Evolutionary conservation across 2,797 vertebrate species (phyloP).

Genomic region (Lutjanus campechanus): DNA sequence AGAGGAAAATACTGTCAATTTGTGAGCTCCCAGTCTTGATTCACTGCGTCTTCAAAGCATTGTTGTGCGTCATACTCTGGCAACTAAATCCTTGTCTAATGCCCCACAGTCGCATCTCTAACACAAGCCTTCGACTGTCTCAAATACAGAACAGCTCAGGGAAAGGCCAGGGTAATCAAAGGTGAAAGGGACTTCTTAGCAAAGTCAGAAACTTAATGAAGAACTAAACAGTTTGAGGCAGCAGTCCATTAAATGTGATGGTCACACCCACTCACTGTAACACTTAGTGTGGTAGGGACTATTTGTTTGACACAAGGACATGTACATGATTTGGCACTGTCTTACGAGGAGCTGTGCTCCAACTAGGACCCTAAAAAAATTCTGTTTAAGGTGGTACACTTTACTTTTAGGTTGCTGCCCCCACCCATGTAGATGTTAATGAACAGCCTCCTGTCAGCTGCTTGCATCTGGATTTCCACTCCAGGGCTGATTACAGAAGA

Average conservation of each 20-base stretch:
- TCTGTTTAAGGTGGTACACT: neutral
- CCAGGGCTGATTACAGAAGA: slow-evolving; percentile 21
- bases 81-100: slow-evolving; percentile 78
- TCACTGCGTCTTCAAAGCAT: slow-evolving; percentile 77
- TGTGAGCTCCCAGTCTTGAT: slow-evolving; percentile 63
- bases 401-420: neutral
- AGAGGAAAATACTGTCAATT: slow-evolving; percentile 70
- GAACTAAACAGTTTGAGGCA: slow-evolving; percentile 6
- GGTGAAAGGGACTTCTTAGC: slow-evolving; percentile 29
- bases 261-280: neutral
- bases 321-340: neutral
- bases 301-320: neutral
- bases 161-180: slow-evolving; percentile 38
- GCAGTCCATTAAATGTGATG: neutral
- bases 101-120: slow-evolving; percentile 77
- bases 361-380: neutral
- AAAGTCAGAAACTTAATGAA: slow-evolving; percentile 4
- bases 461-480: slow-evolving; percentile 27
- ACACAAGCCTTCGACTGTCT: slow-evolving; percentile 59
- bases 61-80: slow-evolving; percentile 79
- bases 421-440: neutral
- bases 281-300: neutral
- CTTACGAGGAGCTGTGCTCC: neutral
- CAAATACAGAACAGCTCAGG: slow-evolving; percentile 58
- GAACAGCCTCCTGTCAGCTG: slow-evolving; percentile 10